Base-by-base conservation (phyloP, 2,113 vertebrate genomes). In the Podarcis muralis region DNA sequence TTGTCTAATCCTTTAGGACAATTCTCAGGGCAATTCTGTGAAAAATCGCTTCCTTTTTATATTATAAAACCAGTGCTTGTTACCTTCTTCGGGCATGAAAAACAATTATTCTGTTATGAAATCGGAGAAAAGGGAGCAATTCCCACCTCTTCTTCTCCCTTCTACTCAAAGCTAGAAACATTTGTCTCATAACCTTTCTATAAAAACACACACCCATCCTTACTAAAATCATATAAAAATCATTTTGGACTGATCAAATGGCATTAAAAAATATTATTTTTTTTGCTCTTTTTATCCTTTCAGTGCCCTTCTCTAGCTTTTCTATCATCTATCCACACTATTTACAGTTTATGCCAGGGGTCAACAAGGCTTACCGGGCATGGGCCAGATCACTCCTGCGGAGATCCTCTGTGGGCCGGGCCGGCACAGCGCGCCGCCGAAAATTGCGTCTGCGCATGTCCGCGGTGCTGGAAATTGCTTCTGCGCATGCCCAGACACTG, bases 1-100 rank as follows among this genome's bases (percentile, higher is more conserved):
- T 81, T 74, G 69, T 87, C 35, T 81, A 87, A 62, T 62, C 25
- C 25, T 81, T 72, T 59, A 81, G 78, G 86, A 59, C 78, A 87
- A 40, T 72, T 87, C 68, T 27, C 79, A 43, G 68, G 79, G 37
- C 79, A 87, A n/a, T 74, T 81, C 68, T 62, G 9, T 72, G 48
- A 87, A 43, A 74, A 81, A 87, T 40, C 48, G 11, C 66, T 75
- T 65, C 53, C 23, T 59, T 81, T 72, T 72, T 53, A 71, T 81
- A 62, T 87, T 87, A 62, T 32, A 82, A 87, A 82, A 27, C 62
- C 43, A 53, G 30, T 48, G 1, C 37, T 68, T 86, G 32, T 59
- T 71, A 81, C 35, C 69, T 75, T 75, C 84, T 62, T 75, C 57
- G 27, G 18, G 53, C 69, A 87, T 7, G 40, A 68, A 79, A 74